These are phyloP conservation scores for Vultur gryphus DNA, from an alignment of 2,797 vertebrate genomes.

Conservation along the genomic window DNA sequence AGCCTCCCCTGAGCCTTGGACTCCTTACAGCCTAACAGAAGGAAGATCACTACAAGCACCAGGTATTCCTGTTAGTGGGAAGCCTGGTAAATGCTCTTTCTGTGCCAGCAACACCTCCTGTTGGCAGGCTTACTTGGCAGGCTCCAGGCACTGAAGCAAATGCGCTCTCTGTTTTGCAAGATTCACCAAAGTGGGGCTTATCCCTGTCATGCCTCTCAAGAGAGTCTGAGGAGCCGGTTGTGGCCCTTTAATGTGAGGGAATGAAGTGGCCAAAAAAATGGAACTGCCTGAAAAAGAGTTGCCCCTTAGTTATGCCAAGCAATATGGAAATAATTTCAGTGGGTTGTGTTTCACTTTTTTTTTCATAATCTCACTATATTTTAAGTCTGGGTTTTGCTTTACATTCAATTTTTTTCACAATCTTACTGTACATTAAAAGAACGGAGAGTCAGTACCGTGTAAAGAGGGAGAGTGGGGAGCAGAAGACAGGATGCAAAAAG, in stretches of 20 bases:
- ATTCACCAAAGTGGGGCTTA: background rate
- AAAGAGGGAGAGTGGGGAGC: background rate
- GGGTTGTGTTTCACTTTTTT: background rate
- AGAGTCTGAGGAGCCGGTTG: background rate
- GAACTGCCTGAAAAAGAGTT: background rate
- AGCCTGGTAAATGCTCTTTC: constrained; percentile 6
- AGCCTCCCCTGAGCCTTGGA: background rate
- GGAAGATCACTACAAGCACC: constrained; percentile 20
- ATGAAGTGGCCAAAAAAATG: background rate
- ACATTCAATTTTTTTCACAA: background rate
- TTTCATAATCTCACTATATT: background rate
- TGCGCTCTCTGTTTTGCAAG: background rate
- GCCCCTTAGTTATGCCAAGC: background rate
- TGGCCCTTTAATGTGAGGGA: background rate
- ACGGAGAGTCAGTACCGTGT: accelerated
- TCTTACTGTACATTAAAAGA: background rate
- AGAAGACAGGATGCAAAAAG: background rate
- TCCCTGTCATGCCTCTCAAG: background rate
- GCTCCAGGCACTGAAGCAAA: background rate
- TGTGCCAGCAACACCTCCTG: constrained; percentile 54
- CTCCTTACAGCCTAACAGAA: background rate
- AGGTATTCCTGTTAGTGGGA: constrained; percentile 53
- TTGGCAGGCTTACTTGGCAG: constrained; percentile 41
- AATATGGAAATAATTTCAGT: background rate
- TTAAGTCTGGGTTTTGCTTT: background rate